Conservation (phyloP, 2,113 vertebrate species). For the Monopterus albus region DNA sequence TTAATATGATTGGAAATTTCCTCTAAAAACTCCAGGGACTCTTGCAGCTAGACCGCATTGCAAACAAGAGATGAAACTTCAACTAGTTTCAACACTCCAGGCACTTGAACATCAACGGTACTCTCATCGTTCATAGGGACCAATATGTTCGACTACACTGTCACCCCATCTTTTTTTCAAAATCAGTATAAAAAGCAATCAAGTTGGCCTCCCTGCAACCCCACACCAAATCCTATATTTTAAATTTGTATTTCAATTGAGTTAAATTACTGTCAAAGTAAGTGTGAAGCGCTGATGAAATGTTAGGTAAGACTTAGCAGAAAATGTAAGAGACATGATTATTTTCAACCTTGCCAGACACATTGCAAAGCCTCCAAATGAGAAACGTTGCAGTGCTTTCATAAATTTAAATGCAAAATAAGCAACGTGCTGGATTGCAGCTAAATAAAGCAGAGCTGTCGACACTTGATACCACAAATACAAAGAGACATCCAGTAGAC, state of each 20-base stretch:
- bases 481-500: constrained; percentile 1
- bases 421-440: not conserved
- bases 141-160: constrained; percentile 4
- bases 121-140: constrained; percentile 33
- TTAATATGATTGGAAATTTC: constrained; percentile 65
- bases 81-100: constrained; percentile 45
- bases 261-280: constrained; percentile 46
- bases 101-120: constrained; percentile 30
- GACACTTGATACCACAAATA: constrained; percentile 10
- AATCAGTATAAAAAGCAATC: constrained; percentile 58
- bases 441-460: constrained; percentile 17
- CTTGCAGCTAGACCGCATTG: not conserved
- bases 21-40: constrained; percentile 49
- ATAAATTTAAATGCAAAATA: constrained; percentile 30
- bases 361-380: constrained; percentile 47
- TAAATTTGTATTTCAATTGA: constrained; percentile 51
- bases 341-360: constrained; percentile 34
- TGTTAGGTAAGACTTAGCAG: constrained; percentile 38
- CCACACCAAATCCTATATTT: constrained; percentile 3
- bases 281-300: constrained; percentile 46
- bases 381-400: constrained; percentile 29
- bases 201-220: constrained; percentile 1
- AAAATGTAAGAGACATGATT: constrained; percentile 40
- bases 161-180: constrained; percentile 8
- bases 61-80: constrained; percentile 51